Evolutionary conservation across 1,140 invertebrate genomes (phyloP).

Genomic region (Drosophila repleta): DNA sequence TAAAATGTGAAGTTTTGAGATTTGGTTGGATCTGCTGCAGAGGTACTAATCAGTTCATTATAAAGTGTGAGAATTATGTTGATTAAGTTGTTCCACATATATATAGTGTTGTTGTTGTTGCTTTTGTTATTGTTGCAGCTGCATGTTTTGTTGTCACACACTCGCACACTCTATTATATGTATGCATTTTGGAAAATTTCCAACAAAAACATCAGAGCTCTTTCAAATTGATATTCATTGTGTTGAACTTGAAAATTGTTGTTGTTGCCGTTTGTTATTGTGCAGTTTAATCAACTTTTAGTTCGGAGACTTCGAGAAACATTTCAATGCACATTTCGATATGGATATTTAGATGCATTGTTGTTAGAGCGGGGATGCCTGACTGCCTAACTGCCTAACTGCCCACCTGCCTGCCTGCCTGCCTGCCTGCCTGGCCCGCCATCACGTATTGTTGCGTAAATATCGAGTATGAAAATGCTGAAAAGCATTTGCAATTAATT

Average conservation of each 20-base stretch:
- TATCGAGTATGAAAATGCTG: neutral
- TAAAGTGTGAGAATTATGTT: conserved; percentile 68
- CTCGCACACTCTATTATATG: neutral
- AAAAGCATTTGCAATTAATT: conserved; percentile 7
- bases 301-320: conserved; percentile 71
- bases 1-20: conserved; percentile 46
- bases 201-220: conserved; percentile 61
- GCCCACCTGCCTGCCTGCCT: neutral
- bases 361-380: conserved; percentile 6
- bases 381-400: no score
- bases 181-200: conserved; percentile 64
- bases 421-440: neutral
- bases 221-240: conserved; percentile 74
- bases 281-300: conserved; percentile 81
- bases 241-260: conserved; percentile 78
- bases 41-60: conserved; percentile 47
- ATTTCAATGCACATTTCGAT: conserved; percentile 74
- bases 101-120: conserved; percentile 26
- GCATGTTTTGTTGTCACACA: conserved; percentile 33
- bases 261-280: conserved; percentile 76
- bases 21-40: conserved; percentile 19
- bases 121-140: conserved; percentile 40
- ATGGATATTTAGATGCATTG: conserved; percentile 51
- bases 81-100: conserved; percentile 34
- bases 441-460: conserved; percentile 17